Conservation (phyloP, 2,113 vertebrate species). For the Antennarius striatus region DNA sequence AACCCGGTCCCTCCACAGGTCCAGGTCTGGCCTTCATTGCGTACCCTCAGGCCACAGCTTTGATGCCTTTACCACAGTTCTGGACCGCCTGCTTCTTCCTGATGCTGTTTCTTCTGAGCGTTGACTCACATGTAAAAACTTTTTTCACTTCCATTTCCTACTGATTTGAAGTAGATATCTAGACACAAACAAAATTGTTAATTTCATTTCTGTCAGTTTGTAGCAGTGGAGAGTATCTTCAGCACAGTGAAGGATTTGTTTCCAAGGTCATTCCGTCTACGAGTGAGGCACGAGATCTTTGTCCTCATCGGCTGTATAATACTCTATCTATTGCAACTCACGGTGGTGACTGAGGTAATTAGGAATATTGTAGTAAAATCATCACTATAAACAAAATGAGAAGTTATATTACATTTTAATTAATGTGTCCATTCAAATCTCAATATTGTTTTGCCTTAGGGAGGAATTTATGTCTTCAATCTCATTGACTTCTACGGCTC, state of each 20-base stretch:
- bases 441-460: too few species aligned
- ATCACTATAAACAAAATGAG: not conserved
- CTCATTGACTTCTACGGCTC: too few species aligned
- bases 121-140: slow-evolving; percentile 68
- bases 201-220: slow-evolving; percentile 55
- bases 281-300: slow-evolving; percentile 36
- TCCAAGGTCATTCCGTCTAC: slow-evolving; percentile 27
- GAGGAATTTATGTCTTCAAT: too few species aligned
- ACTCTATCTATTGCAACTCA: slow-evolving; percentile 38
- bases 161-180: too few species aligned
- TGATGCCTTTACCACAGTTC: slow-evolving; percentile 73
- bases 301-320: slow-evolving; percentile 36
- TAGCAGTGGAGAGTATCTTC: slow-evolving; percentile 56
- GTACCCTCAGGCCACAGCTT: slow-evolving; percentile 71
- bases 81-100: slow-evolving; percentile 73
- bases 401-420: too few species aligned
- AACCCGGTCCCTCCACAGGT: slow-evolving; percentile 38
- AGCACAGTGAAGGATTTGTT: slow-evolving; percentile 40
- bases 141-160: not conserved
- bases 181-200: not conserved
- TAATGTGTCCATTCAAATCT: too few species aligned
- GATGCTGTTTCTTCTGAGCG: slow-evolving; percentile 66
- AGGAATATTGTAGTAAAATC: not conserved
- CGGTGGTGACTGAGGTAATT: slow-evolving; percentile 55
- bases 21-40: slow-evolving; percentile 73